Percentiles rank a stretch among this genome's conserved stretches.
phyloP scores from a whole-genome alignment of 2,113 vertebrate species.

The Paratilapia polleni region DNA sequence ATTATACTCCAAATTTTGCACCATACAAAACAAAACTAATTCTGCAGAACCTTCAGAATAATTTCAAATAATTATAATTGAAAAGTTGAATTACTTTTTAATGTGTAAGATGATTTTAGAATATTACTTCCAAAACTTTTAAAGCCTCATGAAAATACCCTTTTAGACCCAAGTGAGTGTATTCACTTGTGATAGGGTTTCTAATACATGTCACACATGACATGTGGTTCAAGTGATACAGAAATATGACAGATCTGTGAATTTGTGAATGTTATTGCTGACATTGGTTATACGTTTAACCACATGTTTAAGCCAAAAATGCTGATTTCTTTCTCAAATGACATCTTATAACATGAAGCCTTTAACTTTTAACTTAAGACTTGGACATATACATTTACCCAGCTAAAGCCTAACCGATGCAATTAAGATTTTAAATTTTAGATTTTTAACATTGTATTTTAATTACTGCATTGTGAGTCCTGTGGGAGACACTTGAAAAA shows the following conservation, averaged over 20 bases:
- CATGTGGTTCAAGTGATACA: background rate
- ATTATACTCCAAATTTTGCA: background rate
- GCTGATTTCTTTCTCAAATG: background rate
- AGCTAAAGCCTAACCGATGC: no score
- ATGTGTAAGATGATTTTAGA: background rate
- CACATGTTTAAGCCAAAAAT: background rate
- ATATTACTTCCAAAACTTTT: slow-evolving; percentile 14
- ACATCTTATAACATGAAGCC: background rate
- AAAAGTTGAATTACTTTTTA: background rate
- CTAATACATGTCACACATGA: background rate
- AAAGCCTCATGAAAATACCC: background rate
- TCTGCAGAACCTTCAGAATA: background rate
- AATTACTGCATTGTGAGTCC: background rate
- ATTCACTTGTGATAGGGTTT: background rate
- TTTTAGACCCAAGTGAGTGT: background rate
- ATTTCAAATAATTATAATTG: slow-evolving; percentile 5
- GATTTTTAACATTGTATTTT: background rate
- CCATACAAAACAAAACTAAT: background rate
- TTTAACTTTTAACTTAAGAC: background rate
- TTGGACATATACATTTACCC: background rate
- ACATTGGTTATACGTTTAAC: background rate
- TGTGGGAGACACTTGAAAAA: background rate
- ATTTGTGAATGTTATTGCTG: background rate
- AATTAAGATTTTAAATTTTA: background rate
- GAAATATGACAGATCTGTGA: background rate